These are phyloP conservation scores for Mesocentrotus franciscanus DNA, from an alignment of 53 echinoderm and acorn worm species.

Conservation along the genomic window DNA sequence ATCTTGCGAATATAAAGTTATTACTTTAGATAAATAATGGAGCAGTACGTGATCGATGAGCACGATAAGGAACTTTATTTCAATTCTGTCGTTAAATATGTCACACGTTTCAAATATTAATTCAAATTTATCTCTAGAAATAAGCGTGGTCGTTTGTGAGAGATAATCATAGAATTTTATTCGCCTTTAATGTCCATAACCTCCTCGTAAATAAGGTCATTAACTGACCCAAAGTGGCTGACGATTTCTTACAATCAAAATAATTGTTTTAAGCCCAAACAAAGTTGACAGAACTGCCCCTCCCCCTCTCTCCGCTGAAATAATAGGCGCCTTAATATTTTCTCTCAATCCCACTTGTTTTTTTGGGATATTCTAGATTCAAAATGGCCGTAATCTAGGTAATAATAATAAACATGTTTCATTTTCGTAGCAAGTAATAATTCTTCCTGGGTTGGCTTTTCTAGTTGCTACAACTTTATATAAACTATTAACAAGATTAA, in stretches of 20 bases:
- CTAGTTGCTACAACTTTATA: neutral
- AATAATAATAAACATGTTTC: no score
- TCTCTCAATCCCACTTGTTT: no score
- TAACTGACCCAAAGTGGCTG: neutral
- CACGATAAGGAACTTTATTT: no score
- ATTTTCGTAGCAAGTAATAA: no score
- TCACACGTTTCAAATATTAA: no score
- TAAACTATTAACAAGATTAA: no score
- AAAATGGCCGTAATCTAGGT: neutral
- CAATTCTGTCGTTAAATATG: no score
- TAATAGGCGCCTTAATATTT: neutral
- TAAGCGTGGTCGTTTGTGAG: neutral
- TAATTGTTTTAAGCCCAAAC: neutral
- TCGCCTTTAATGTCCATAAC: neutral
- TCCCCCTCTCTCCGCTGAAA: neutral
- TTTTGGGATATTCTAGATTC: neutral
- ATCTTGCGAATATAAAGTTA: no score
- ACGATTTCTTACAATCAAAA: slow-evolving; percentile 27
- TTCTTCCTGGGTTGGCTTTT: no score
- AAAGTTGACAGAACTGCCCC: neutral
- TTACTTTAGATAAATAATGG: no score
- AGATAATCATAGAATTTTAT: neutral
- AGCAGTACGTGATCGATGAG: no score
- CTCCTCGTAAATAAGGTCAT: slow-evolving; percentile 15
- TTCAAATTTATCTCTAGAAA: no score